Base-by-base conservation (phyloP, 2,888 invertebrate species). In the Thecocarcelia acutangulata region DNA sequence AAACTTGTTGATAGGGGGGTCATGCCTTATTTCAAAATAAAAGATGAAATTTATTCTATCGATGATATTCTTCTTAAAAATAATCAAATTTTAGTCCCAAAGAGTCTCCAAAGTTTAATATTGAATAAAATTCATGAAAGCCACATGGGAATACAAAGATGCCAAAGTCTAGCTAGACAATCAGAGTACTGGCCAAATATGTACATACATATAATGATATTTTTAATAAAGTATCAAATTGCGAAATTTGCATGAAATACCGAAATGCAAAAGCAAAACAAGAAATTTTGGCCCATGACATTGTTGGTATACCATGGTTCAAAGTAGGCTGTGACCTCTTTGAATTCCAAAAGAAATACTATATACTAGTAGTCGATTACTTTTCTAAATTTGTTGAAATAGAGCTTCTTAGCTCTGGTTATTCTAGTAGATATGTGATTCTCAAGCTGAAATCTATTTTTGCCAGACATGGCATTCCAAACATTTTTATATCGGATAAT, bases 381-480 rank as follows among this genome's bases (percentile, higher is more conserved):
- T 68, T 42, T 4, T 46, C 56, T 33, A 58, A 56, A 58, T 58
- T 28, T 33, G 28, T 69, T 58, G 69, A 58, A 19, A 59, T 59
- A 9, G 73, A 63, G 15, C 6, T 73, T 5, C 46, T 73, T 8
- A 73, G 54, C 5, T 52, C 28, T 28, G 63, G 73, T 2, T 73
- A 73, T 6, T 54, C 73, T 44, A 73, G 73, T 44, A 1, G 33
- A 8, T 52, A 73, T 50, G 52, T 73, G 12, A 73, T 73, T 63
- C 44, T 61, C 13, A 61, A 72, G 52, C 17, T 61, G 17, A 72
- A 72, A 17, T 52, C 48, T 2, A 66, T 75, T 48, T 75, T 66
- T 48, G 58, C 58, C 8, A 74, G 74, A 37, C 63, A 74, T 74
- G 63, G 63, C 11, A 74, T 63, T 11, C 63, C 63, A 44, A 44